Evolutionary conservation across 1,140 invertebrate genomes (phyloP).

Genomic region (Drosophila nannoptera): DNA sequence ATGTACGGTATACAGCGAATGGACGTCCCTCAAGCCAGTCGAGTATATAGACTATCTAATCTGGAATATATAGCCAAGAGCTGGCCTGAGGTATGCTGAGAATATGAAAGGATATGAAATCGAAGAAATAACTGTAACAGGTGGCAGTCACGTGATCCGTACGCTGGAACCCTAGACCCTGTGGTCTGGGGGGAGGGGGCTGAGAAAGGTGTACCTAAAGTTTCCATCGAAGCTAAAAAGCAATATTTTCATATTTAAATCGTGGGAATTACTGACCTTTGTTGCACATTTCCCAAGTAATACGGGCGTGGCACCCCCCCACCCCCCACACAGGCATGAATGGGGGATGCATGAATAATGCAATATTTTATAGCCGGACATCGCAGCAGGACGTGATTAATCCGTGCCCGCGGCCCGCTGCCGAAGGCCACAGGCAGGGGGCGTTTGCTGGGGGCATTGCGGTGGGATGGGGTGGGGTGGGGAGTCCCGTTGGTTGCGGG

Average conservation of each 20-base stretch:
- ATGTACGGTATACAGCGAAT: no score
- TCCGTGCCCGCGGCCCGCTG: background rate
- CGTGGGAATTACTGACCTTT: constrained; percentile 63
- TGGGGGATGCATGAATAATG: constrained; percentile 58
- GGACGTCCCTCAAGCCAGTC: no score
- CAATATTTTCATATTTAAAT: background rate
- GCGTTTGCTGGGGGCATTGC: no score
- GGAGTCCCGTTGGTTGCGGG: constrained; percentile 3
- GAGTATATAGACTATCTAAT: no score
- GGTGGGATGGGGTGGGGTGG: background rate
- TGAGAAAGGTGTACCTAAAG: background rate
- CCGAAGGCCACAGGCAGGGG: background rate
- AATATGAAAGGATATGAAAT: no score
- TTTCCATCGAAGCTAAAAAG: background rate
- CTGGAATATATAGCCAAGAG: no score
- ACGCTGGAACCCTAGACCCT: no score
- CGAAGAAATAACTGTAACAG: no score
- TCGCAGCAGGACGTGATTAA: background rate
- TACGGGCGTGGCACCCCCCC: background rate
- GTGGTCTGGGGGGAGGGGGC: background rate
- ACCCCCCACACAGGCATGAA: constrained; percentile 18
- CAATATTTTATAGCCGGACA: background rate
- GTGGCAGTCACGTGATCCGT: no score
- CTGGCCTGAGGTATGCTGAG: no score
- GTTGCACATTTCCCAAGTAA: constrained; percentile 55